phyloP scores from a whole-genome alignment of 37 sponge, comb jelly and placozoan species.

The Geodia barretti region DNA sequence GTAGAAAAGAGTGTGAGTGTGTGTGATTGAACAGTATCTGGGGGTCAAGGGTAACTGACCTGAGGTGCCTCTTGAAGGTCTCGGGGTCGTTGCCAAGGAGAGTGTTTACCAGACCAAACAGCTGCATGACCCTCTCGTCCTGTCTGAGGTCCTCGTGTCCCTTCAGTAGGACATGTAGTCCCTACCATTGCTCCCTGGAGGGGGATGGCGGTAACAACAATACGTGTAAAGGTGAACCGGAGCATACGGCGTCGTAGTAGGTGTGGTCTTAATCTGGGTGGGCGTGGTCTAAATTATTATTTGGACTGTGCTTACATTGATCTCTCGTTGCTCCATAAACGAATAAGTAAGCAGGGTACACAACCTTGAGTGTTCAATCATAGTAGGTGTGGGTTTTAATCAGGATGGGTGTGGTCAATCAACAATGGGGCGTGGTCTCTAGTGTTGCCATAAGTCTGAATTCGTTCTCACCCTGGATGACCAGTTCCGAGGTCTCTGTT shows the following conservation, averaged over 20 bases:
- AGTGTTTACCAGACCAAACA: slow-evolving; percentile 98
- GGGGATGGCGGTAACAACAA: neutral
- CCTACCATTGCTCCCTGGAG: slow-evolving; percentile 88
- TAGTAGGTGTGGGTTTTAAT: too few species aligned
- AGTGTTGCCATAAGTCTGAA: too few species aligned
- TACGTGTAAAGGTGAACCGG: neutral
- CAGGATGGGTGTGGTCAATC: too few species aligned
- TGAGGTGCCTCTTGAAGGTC: slow-evolving; percentile 91
- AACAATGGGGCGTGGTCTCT: too few species aligned
- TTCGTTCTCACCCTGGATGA: slow-evolving; percentile 72
- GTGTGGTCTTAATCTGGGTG: neutral
- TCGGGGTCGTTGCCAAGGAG: slow-evolving; percentile 86
- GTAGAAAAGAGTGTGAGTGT: too few species aligned
- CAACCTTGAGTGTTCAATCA: too few species aligned
- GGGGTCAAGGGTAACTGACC: slow-evolving; percentile 21
- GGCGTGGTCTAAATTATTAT: neutral
- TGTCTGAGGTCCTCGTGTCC: slow-evolving; percentile 98
- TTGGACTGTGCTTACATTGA: too few species aligned
- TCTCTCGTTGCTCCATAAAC: too few species aligned
- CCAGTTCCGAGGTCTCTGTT: slow-evolving; percentile 93
- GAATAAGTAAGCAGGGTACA: too few species aligned
- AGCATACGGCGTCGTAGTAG: neutral
- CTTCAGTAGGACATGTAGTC: slow-evolving; percentile 95
- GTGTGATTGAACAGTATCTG: too few species aligned
- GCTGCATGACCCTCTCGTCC: slow-evolving; percentile 98